These are phyloP conservation scores for Agonopterix arenella DNA, from an alignment of 2,888 invertebrate species.

Conservation along the genomic window DNA sequence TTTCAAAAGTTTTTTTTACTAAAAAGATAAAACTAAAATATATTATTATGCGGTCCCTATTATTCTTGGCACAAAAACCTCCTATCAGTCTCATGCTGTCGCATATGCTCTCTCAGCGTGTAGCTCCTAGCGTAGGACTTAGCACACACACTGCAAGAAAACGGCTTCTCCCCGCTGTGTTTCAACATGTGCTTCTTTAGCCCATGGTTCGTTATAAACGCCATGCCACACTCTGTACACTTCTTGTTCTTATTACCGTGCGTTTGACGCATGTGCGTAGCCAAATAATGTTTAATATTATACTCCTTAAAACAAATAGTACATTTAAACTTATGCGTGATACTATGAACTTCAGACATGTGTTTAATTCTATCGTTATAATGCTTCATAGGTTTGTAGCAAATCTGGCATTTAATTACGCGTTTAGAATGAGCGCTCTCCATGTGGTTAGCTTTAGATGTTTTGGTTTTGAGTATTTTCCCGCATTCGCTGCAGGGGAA, in stretches of 20 bases:
- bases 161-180: slow-evolving; percentile 56
- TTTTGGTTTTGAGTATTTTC: slow-evolving; percentile 52
- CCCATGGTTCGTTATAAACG: slow-evolving; percentile 64
- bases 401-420: slow-evolving; percentile 54
- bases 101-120: slow-evolving; percentile 42
- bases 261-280: slow-evolving; percentile 59
- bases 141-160: slow-evolving; percentile 46
- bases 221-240: slow-evolving; percentile 64
- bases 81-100: slow-evolving; percentile 21
- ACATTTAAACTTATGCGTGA: slow-evolving; percentile 58
- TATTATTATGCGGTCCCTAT: background rate
- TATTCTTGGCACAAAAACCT: slow-evolving; percentile 2
- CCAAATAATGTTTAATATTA: slow-evolving; percentile 60
- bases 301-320: slow-evolving; percentile 48
- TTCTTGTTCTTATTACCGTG: slow-evolving; percentile 64
- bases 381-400: slow-evolving; percentile 59
- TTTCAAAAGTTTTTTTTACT: no score
- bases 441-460: slow-evolving; percentile 52
- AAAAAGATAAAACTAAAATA: background rate
- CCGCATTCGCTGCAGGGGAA: slow-evolving; percentile 53
- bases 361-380: slow-evolving; percentile 62
- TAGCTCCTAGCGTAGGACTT: slow-evolving; percentile 46
- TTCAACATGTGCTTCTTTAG: slow-evolving; percentile 65
- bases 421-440: slow-evolving; percentile 56
- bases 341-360: slow-evolving; percentile 56